Base-by-base conservation (phyloP, 2,797 vertebrate species). In the Bufotes viridis region DNA sequence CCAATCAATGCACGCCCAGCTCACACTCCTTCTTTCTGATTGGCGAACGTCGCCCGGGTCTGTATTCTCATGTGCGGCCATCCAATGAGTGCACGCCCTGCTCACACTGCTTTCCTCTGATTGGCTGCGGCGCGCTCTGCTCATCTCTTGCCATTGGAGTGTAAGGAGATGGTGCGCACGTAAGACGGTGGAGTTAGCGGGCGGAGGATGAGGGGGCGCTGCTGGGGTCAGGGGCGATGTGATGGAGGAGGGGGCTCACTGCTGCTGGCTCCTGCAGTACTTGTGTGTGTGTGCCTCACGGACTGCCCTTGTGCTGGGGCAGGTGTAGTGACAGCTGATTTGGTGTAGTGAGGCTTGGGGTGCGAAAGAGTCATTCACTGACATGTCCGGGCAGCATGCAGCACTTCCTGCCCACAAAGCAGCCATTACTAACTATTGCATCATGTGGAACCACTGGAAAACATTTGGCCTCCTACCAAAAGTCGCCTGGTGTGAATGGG, bases 111-210 rank as follows among this genome's bases (percentile, higher is more conserved):
- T 86, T 24, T 18, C 57, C 29, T 79, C 11, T 83, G 85, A 87
- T 89, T 89, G 88, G 88, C 53, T 87, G 74, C 15, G 79, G 12
- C 29, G 74, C 61, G 14, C 88, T 87, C 84, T 74, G 79, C 88
- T 89, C 88, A 89, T 89, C 84, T 86, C 84, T 83, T 85, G 26
- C 88, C 87, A 86, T 55, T 70, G 86, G 82, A 8, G 22, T 15
- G 1, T 17, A 67, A 17, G 57, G 76, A 29, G 81, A 67, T 60
- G 70, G 65, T 61, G 70, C 61, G 78, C 74, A 74, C 14, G 20
- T 57, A 26, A 29, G 65, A 49, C 57, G 51, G 65, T 85, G 87
- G 75, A 85, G 87, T 26, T 67, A 88, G 82, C 87, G 34, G 87
- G 87, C 67, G 78, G 78, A 83, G 72, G 86, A 72, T 51, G 63